Conservation (phyloP, 2,113 vertebrate species). For the Bubo bubo region DNA sequence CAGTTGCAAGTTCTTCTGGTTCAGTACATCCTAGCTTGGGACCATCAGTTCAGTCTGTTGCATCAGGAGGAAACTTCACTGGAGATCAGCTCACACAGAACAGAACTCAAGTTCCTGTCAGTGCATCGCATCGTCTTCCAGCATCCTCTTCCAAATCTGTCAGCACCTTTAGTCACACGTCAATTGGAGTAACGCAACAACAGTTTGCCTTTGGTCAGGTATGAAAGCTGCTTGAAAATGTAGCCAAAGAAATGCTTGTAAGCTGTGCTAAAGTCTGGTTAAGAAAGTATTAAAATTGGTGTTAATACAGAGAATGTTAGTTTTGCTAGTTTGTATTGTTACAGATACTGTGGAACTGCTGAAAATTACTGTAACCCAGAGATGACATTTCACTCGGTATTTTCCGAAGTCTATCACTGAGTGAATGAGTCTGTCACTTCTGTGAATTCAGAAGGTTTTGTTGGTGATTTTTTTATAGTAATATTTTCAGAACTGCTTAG, state of each 20-base stretch:
- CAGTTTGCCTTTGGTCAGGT: constrained; percentile 79
- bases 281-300: not conserved
- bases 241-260: not conserved
- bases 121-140: constrained; percentile 87
- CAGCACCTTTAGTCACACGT: constrained; percentile 74
- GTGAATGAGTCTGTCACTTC: not conserved
- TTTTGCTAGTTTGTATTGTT: not conserved
- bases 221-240: not conserved
- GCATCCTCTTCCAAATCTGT: constrained; percentile 80
- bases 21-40: constrained; percentile 73
- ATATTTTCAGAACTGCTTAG: not conserved
- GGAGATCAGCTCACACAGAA: constrained; percentile 75
- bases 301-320: not conserved
- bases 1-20: constrained; percentile 83
- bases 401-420: not conserved
- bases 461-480: not conserved
- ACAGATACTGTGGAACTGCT: not conserved
- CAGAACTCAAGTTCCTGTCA: constrained; percentile 79
- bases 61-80: constrained; percentile 72
- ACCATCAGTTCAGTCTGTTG: constrained; percentile 68
- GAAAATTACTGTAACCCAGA: not conserved
- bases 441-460: not conserved
- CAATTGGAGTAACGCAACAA: constrained; percentile 70
- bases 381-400: not conserved
- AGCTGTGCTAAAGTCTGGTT: not conserved